Percentiles rank a stretch among this genome's conserved stretches.
phyloP scores from a whole-genome alignment of 2,888 invertebrate genomes.

The Beris morrisii region DNA sequence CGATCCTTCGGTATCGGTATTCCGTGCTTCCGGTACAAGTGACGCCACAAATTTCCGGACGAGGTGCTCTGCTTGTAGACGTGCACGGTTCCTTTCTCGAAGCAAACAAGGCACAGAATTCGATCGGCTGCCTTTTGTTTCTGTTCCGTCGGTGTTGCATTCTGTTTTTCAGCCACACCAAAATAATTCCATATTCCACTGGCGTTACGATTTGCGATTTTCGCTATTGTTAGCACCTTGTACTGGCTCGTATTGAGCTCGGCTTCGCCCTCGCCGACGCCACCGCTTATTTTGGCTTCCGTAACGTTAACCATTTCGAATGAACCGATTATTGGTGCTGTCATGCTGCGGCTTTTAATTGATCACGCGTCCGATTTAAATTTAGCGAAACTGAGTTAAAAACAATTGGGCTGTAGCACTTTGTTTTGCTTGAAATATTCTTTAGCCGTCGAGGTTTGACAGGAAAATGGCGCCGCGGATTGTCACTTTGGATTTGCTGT shows the following conservation, averaged over 20 bases:
- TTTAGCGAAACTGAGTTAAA: too few species aligned
- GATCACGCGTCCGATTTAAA: too few species aligned
- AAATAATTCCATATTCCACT: constrained; percentile 40
- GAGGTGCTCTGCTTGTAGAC: constrained; percentile 41
- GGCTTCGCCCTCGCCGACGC: too few species aligned
- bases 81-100: constrained; percentile 37
- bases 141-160: neutral
- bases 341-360: too few species aligned
- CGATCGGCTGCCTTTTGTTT: constrained; percentile 30
- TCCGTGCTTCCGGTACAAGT: constrained; percentile 38
- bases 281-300: too few species aligned
- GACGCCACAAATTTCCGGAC: constrained; percentile 41
- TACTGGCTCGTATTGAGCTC: constrained; percentile 11
- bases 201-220: constrained; percentile 19
- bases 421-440: too few species aligned
- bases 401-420: too few species aligned
- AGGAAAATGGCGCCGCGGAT: too few species aligned
- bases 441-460: too few species aligned
- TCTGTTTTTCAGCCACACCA: constrained; percentile 34
- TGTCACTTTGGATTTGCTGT: too few species aligned
- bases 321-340: too few species aligned
- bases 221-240: constrained; percentile 10
- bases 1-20: constrained; percentile 39
- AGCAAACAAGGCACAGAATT: constrained; percentile 40
- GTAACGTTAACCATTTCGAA: too few species aligned